phyloP scores from a whole-genome alignment of 2,888 invertebrate species.

The Micoletzkya japonica region DNA sequence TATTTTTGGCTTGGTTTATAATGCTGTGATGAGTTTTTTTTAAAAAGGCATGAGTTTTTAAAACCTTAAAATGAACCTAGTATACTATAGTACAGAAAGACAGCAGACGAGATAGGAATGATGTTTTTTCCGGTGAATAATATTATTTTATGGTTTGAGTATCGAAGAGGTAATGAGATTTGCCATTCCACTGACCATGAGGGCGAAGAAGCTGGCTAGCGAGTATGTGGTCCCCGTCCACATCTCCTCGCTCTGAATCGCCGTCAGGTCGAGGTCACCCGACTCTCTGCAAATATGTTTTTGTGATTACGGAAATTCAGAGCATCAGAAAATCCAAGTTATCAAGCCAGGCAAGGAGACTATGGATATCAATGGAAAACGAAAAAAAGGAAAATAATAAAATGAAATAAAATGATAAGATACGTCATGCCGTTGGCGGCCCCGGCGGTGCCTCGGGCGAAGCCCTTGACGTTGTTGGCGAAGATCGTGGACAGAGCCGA shows the following conservation, averaged over 20 bases:
- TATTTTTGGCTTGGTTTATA: too few species aligned
- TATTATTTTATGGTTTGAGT: not conserved
- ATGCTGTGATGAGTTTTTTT: too few species aligned
- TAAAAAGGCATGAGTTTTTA: too few species aligned
- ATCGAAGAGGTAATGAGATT: not conserved
- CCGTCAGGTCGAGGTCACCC: conserved; percentile 73
- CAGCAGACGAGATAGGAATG: not conserved
- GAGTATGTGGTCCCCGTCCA: conserved; percentile 90
- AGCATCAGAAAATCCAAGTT: not conserved
- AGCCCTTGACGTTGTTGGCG: conserved; percentile 80
- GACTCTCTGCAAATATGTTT: conserved; percentile 30
- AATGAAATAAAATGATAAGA: not conserved
- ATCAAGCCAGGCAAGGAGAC: not conserved
- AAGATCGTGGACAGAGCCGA: conserved; percentile 77
- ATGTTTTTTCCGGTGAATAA: not conserved
- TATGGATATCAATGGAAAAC: not conserved
- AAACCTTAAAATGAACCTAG: not conserved
- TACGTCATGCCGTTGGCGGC: conserved; percentile 83
- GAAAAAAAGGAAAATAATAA: too few species aligned
- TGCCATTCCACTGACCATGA: conserved; percentile 31
- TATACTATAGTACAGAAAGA: not conserved
- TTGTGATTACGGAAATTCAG: not conserved
- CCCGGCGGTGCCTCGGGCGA: conserved; percentile 79
- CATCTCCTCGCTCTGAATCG: conserved; percentile 85
- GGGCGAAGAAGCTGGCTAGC: conserved; percentile 79